Evolutionary conservation across 2,113 vertebrate species (phyloP), one percentile per base, ranked within the genome.

Genomic region (Lethenteron camtschaticum): DNA sequence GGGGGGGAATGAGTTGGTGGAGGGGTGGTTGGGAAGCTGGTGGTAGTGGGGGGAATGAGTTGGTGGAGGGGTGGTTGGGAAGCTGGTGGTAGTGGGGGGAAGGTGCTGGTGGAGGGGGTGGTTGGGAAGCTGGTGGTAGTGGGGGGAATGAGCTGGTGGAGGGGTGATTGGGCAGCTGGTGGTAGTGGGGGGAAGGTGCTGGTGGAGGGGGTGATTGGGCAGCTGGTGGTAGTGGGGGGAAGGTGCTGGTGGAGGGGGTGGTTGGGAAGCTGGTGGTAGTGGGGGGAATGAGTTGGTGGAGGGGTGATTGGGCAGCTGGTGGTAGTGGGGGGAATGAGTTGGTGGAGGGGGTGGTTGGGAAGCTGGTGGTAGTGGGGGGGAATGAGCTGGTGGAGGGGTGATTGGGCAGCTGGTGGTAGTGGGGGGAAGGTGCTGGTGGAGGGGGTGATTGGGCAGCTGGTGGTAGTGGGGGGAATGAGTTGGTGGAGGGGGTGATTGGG

Each of bases 1-100:
- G 16, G 58, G 11, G 73, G 71, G 73, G n/a, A 74, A 75, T 80
- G 74, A 2, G n/a, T 1, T n/a, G 2, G n/a, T 56, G 56, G 74
- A 2, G n/a, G 10, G 2, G 2, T 56, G 56, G 10, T 63, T 63
- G 13, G 60, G 13, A 1, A 14, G 13, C 60, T 41, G 24, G 24
- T 41, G 24, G 24, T 41, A 41, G 24, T 41, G 24, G 5, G 24
- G 24, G 24, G 24, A 4, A 41, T 41, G 24, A 41, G 24, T 41
- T 41, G 24, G 24, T 41, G 24, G 24, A 24, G 24, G 24, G 24
- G 24, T 24, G 24, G 3, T 24, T 24, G 24, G 24, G 24, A 2
- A 24, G 63, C 20, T 66, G 63, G n/a, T 66, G 63, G n/a, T 66
- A 20, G n/a, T 20, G 9, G 63, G 63, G n/a, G 20, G 63, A n/a